Evolutionary conservation across 2,888 invertebrate genomes (phyloP).

Genomic region (Sipha maydis): DNA sequence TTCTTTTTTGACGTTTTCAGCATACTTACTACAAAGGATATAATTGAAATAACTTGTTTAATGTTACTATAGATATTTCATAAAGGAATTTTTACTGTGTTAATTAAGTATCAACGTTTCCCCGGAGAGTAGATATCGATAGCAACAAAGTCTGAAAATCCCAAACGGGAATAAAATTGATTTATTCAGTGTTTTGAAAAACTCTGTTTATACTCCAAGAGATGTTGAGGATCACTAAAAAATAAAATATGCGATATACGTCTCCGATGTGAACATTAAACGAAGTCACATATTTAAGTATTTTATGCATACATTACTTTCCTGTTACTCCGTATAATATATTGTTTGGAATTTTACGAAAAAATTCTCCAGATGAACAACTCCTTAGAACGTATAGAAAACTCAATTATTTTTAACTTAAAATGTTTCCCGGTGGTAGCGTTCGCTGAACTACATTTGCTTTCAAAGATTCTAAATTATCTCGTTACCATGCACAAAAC

Average conservation of each 20-base stretch:
- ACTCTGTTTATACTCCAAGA: not conserved
- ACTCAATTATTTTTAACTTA: no score
- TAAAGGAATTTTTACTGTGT: not conserved
- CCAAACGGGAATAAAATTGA: not conserved
- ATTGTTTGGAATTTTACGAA: not conserved
- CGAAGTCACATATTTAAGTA: not conserved
- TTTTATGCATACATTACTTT: not conserved
- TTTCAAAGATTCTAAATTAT: no score
- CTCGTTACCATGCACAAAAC: no score
- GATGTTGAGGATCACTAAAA: not conserved
- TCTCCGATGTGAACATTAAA: not conserved
- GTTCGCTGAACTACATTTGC: no score
- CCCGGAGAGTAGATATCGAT: not conserved
- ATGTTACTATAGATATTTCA: not conserved
- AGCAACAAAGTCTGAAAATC: not conserved
- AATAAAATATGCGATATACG: not conserved
- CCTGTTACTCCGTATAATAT: not conserved
- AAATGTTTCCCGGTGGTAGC: no score
- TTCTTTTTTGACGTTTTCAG: not conserved
- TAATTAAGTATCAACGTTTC: constrained; percentile 19
- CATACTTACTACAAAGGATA: constrained; percentile 11
- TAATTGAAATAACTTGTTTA: constrained; percentile 2
- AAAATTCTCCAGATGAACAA: constrained; percentile 25
- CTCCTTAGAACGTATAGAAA: not conserved
- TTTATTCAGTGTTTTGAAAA: not conserved